Conservation (phyloP, 2,888 invertebrate species). For the Tenthredo distinguenda region DNA sequence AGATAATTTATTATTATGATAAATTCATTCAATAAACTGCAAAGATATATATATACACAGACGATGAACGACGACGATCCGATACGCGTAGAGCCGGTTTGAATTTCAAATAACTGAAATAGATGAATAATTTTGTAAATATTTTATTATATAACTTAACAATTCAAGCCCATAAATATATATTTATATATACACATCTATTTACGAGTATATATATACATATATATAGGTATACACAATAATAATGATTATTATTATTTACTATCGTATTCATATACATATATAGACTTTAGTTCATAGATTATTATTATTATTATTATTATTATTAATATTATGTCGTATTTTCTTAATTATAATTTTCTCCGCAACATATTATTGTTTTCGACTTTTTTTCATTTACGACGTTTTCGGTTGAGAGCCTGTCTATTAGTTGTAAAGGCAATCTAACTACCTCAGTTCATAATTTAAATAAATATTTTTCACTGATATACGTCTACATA, state of each 20-base stretch:
- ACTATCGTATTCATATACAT: constrained; percentile 13
- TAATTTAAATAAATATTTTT: constrained; percentile 44
- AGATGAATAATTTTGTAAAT: constrained; percentile 13
- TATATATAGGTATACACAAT: neutral
- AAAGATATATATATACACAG: neutral
- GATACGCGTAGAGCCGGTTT: neutral
- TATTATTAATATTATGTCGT: constrained; percentile 22
- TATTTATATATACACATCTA: constrained; percentile 4
- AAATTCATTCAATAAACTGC: constrained; percentile 1
- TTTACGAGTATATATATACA: neutral
- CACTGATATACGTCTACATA: neutral
- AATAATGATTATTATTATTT: constrained; percentile 8
- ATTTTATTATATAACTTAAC: neutral
- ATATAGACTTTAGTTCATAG: constrained; percentile 15
- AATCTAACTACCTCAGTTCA: constrained; percentile 50
- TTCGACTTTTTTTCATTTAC: constrained; percentile 4
- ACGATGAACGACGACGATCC: neutral
- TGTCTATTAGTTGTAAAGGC: constrained; percentile 47
- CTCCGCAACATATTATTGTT: neutral
- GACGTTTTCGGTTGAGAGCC: constrained; percentile 39
- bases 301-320: constrained; percentile 28
- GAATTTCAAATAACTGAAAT: neutral
- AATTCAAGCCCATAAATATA: neutral
- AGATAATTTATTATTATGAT: constrained; percentile 15
- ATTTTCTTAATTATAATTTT: constrained; percentile 10